phyloP scores from a whole-genome alignment of 2,113 vertebrate genomes.

The Gymnogyps californianus region DNA sequence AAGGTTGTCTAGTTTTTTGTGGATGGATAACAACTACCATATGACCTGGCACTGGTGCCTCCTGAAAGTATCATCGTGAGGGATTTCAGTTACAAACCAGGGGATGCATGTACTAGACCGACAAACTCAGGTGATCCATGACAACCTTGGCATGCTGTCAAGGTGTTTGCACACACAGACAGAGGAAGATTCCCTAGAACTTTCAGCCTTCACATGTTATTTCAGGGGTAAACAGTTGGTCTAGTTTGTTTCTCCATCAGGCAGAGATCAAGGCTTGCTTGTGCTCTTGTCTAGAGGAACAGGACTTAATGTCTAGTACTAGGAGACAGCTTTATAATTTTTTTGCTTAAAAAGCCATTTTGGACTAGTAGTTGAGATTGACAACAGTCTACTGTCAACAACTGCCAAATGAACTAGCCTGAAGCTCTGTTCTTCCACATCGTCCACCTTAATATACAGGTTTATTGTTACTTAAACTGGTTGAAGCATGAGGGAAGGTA shows the following conservation, averaged over 20 bases:
- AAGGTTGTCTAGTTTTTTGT: not conserved
- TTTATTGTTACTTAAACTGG: not conserved
- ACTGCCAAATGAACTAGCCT: not conserved
- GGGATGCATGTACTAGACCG: not conserved
- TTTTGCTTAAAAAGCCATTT: not conserved
- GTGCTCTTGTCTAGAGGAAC: not conserved
- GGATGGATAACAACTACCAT: not conserved
- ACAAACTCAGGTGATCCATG: not conserved
- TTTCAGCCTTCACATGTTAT: not conserved
- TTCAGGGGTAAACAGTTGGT: not conserved
- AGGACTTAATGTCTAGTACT: not conserved
- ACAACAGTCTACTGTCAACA: not conserved
- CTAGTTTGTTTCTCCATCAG: not conserved
- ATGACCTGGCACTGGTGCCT: not conserved
- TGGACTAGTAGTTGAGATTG: not conserved
- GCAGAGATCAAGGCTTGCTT: not conserved
- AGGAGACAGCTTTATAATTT: not conserved
- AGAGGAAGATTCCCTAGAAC: not conserved
- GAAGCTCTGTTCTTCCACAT: not conserved
- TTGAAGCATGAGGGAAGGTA: not conserved
- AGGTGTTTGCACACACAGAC: fast-evolving
- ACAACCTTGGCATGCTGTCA: not conserved
- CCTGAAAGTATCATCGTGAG: not conserved
- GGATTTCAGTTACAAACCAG: not conserved
- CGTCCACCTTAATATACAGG: not conserved